These are phyloP conservation scores for Latrodectus geometricus DNA, from an alignment of 1,140 invertebrate genomes.

Conservation along the genomic window DNA sequence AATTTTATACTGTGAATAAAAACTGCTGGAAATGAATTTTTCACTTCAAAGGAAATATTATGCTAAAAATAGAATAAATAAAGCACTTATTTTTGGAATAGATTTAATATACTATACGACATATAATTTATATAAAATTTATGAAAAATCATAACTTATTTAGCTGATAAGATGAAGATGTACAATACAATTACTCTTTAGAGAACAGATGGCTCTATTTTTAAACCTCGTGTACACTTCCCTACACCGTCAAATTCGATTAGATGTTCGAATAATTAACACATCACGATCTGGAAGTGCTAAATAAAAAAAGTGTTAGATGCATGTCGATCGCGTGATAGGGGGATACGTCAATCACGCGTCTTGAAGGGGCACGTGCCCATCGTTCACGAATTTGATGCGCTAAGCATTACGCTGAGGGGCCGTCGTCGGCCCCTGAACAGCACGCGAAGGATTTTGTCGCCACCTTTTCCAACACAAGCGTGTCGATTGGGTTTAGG, in stretches of 20 bases:
- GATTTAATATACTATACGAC: too few species aligned
- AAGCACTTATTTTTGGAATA: too few species aligned
- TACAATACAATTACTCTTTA: background rate
- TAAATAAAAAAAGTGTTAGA: constrained; percentile 3
- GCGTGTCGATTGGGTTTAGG: background rate
- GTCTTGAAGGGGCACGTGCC: constrained; percentile 19
- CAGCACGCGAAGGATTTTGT: background rate
- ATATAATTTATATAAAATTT: too few species aligned
- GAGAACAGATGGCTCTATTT: background rate
- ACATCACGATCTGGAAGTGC: constrained; percentile 19
- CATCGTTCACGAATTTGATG: constrained; percentile 8
- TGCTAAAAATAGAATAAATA: too few species aligned
- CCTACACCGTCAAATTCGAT: constrained; percentile 24
- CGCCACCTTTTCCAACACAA: background rate
- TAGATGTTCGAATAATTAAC: constrained; percentile 37
- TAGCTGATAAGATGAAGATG: too few species aligned
- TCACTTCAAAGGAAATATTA: too few species aligned
- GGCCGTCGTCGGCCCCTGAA: background rate
- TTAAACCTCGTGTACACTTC: background rate
- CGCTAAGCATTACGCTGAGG: background rate
- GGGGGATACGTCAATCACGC: constrained; percentile 40
- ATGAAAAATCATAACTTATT: too few species aligned
- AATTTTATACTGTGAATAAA: too few species aligned
- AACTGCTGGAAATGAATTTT: too few species aligned
- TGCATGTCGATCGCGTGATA: constrained; percentile 20